These are phyloP conservation scores for Halcyon badia DNA, from an alignment of 2,797 vertebrate genomes.

Conservation along the genomic window DNA sequence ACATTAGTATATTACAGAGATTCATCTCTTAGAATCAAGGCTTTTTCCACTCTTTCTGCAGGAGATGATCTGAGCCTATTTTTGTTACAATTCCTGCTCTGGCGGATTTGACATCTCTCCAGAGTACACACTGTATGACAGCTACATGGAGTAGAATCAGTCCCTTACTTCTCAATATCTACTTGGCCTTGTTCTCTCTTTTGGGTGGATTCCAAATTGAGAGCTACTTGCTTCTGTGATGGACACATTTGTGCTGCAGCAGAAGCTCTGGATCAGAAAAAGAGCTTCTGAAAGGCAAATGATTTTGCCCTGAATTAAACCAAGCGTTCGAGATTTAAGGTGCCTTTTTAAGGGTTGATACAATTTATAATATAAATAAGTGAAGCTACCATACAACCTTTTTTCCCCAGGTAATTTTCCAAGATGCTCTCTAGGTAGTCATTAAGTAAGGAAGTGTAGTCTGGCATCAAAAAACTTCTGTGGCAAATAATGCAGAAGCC, in stretches of 20 bases:
- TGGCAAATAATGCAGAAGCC: background rate
- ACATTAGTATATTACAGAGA: background rate
- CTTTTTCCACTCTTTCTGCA: background rate
- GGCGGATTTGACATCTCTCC: slow-evolving; percentile 45
- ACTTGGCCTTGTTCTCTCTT: background rate
- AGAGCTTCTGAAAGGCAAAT: background rate
- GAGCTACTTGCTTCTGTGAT: background rate
- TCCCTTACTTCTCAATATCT: background rate
- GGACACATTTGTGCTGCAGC: background rate
- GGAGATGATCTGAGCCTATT: slow-evolving; percentile 45
- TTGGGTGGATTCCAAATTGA: slow-evolving; percentile 19
- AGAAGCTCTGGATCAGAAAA: background rate
- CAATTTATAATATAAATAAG: background rate
- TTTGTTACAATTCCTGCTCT: slow-evolving; percentile 40
- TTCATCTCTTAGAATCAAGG: background rate
- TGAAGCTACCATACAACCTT: background rate
- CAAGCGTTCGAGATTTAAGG: background rate
- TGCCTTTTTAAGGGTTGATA: background rate
- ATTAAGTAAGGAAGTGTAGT: background rate
- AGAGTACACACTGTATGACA: slow-evolving; percentile 62
- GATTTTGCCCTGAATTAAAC: background rate
- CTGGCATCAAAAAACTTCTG: background rate
- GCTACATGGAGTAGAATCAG: slow-evolving; percentile 55
- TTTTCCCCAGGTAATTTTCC: background rate
- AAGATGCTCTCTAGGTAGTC: background rate